Evolutionary conservation across 2,797 vertebrate genomes (phyloP).

Genomic region (Spondyliosoma cantharus): DNA sequence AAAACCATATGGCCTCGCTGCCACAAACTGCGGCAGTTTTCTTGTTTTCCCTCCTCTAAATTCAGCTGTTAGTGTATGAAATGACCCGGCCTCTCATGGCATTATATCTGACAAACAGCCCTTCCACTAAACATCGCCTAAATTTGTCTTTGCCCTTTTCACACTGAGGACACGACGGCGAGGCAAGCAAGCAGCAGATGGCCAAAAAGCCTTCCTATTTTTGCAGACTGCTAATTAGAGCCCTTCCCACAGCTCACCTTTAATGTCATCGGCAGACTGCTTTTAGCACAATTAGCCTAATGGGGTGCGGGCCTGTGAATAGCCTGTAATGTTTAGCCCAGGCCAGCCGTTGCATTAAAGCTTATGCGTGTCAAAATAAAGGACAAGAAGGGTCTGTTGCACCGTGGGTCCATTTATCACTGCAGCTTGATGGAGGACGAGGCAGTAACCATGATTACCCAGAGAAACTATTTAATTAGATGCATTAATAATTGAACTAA

Average conservation of each 20-base stretch:
- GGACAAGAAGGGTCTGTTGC: constrained; percentile 61
- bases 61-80: constrained; percentile 50
- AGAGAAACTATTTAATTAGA: constrained; percentile 98
- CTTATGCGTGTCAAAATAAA: constrained; percentile 66
- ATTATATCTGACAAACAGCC: constrained; percentile 63
- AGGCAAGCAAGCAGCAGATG: constrained; percentile 71
- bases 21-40: constrained; percentile 43
- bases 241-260: constrained; percentile 74
- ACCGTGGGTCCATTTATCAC: constrained; percentile 88
- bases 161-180: constrained; percentile 60
- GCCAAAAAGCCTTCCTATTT: constrained; percentile 70
- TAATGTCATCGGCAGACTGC: constrained; percentile 72
- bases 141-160: constrained; percentile 77
- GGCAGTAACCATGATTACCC: constrained; percentile 93
- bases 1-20: constrained; percentile 8
- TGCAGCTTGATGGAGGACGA: constrained; percentile 88
- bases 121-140: constrained; percentile 63
- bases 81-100: constrained; percentile 41
- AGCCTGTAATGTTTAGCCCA: constrained; percentile 54
- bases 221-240: constrained; percentile 78
- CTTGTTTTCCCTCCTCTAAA: constrained; percentile 25
- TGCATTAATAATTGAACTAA: constrained; percentile 99
- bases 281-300: constrained; percentile 80
- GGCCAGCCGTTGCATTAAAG: constrained; percentile 42
- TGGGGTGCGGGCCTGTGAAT: constrained; percentile 65